Evolutionary conservation across 2,797 vertebrate species (phyloP).

Genomic region (Anolis apletophallus): DNA sequence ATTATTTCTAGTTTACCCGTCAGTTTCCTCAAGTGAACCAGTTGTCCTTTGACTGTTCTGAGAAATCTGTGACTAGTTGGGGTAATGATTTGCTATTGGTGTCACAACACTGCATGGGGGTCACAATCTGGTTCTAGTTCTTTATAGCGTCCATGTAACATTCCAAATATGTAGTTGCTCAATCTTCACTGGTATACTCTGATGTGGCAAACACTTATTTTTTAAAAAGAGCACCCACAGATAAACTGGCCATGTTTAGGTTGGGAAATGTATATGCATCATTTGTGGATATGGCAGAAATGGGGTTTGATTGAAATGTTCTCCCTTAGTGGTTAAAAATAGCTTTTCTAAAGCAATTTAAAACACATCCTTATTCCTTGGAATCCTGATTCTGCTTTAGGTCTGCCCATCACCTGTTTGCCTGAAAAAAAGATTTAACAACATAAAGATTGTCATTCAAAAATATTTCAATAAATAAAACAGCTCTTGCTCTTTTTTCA

Average conservation of each 20-base stretch:
- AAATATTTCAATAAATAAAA: too few species aligned
- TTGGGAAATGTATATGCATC: not conserved
- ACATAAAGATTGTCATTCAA: too few species aligned
- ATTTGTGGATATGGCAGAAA: not conserved
- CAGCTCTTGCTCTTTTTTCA: not conserved
- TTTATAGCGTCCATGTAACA: not conserved
- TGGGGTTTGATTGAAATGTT: not conserved
- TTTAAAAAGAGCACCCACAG: not conserved
- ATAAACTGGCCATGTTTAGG: not conserved
- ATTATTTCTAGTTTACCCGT: not conserved
- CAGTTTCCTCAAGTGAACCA: constrained; percentile 4
- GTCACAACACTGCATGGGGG: constrained; percentile 13
- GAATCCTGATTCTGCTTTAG: not conserved
- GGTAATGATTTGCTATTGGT: constrained; percentile 13
- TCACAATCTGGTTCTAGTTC: rapidly evolving
- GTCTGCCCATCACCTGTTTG: not conserved
- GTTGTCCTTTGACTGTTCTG: not conserved
- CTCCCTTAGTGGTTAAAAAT: not conserved
- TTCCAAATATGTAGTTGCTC: constrained; percentile 14
- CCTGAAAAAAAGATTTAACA: too few species aligned
- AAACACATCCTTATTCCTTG: not conserved
- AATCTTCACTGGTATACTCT: not conserved
- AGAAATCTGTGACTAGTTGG: not conserved
- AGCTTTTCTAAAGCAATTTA: constrained; percentile 18
- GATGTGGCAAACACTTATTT: not conserved